phyloP scores from a whole-genome alignment of 2,888 invertebrate species.

The Monochamus alternatus region DNA sequence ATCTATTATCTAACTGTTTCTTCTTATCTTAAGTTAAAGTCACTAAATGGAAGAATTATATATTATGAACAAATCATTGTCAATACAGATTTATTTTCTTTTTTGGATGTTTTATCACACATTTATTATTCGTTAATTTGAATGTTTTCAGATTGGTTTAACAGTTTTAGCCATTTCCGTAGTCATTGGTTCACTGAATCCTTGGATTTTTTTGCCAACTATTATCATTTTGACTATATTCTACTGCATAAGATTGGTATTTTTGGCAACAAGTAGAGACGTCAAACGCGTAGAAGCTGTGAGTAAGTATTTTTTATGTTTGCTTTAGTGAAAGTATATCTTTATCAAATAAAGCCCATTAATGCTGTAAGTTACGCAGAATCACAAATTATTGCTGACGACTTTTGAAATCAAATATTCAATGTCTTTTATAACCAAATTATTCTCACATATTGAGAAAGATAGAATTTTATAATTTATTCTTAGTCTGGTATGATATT shows the following conservation, averaged over 20 bases:
- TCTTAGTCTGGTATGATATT: neutral
- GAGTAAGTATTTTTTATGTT: constrained; percentile 26
- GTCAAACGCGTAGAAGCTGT: constrained; percentile 40
- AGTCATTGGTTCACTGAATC: constrained; percentile 41
- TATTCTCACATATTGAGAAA: too few relatives aligned
- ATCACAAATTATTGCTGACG: neutral
- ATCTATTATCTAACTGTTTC: too few relatives aligned
- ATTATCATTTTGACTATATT: constrained; percentile 35
- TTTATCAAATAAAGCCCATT: neutral
- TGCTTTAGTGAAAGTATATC: too few relatives aligned
- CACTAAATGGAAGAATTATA: too few relatives aligned
- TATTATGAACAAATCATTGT: too few relatives aligned
- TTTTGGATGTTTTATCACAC: too few relatives aligned
- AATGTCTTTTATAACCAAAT: neutral
- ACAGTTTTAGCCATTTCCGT: constrained; percentile 25
- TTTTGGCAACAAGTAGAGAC: constrained; percentile 36
- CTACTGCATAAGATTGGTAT: constrained; percentile 38
- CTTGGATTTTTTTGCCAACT: constrained; percentile 41
- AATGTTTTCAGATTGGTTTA: constrained; percentile 28
- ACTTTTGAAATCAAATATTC: neutral
- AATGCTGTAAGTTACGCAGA: neutral
- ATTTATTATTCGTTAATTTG: constrained; percentile 2
- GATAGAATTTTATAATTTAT: neutral
- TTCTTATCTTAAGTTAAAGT: too few relatives aligned
- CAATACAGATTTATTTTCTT: too few relatives aligned